Evolutionary conservation across 2,113 vertebrate genomes (phyloP), one percentile per base, ranked within the genome.

Genomic region (Terrapene triunguis): DNA sequence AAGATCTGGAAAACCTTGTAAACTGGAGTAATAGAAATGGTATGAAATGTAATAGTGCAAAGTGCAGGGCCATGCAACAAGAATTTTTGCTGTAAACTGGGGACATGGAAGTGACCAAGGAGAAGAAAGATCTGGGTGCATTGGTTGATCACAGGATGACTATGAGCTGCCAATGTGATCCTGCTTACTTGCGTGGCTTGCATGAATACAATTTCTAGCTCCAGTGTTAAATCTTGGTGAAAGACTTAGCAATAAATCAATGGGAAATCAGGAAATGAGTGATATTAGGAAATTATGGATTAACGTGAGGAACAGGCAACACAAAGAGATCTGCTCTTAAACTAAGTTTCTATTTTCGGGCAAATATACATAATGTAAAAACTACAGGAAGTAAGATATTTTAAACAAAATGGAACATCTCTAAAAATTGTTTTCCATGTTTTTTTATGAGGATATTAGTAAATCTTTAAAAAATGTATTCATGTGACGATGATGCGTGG

Each of bases 391-490:
- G 78, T n/a, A 3, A 76, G 38, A 44, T 0, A 57, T 74, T 85
- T 38, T 7, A 16, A 22, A 1, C 8, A 27, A n/a, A 72, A 16
- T 1, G 5, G 42, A 35, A 19, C 1, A 0, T 14, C 1, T 8
- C n/a, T 44, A 19, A 51, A 72, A 53, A 0, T 1, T 0, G 1
- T 0, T 76, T 13, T 69, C 62, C 62, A 10, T 0, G 0, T 24
- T n/a, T 10, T 89, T 48, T 84, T 54, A 1, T 24, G 25, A 59
- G 19, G 79, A 27, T 19, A 25, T 35, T 10, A 89, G 24, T 21
- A 42, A 38, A 47, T 44, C 38, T 80, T 82, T 10, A 48, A 51
- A 10, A 8, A 24, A 35, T 21, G 17, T 11, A 50, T 5, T 8
- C 3, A 22, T 1, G n/a, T 22, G 22, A 29, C 17, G 29, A 51